Conservation (phyloP, 2,888 invertebrate species). For the Idaea aversata region DNA sequence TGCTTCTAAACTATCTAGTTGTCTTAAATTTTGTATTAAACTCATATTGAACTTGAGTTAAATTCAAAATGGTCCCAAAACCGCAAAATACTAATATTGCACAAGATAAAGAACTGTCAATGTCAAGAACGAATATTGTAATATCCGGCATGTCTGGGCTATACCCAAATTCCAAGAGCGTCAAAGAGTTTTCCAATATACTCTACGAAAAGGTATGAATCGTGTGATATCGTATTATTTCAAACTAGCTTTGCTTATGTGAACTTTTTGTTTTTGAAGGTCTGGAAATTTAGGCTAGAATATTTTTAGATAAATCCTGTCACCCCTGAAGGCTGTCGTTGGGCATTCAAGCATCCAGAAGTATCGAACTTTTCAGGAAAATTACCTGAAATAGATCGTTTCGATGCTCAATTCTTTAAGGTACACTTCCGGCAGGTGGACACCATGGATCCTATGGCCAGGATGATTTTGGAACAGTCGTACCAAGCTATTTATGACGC, state of each 20-base stretch:
- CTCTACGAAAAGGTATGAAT: slow-evolving; percentile 32
- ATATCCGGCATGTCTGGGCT: slow-evolving; percentile 45
- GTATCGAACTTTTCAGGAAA: slow-evolving; percentile 83
- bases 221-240: background rate
- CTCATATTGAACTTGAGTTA: too few relatives aligned
- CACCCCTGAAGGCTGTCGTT: slow-evolving; percentile 74
- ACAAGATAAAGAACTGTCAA: background rate
- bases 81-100: background rate
- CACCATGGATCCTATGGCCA: slow-evolving; percentile 74
- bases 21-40: too few relatives aligned
- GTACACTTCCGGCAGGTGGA: slow-evolving; percentile 82
- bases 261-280: too few relatives aligned
- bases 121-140: slow-evolving; percentile 8
- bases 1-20: too few relatives aligned
- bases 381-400: slow-evolving; percentile 79
- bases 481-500: slow-evolving; percentile 88
- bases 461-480: slow-evolving; percentile 85
- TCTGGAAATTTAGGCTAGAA: too few relatives aligned
- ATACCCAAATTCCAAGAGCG: slow-evolving; percentile 35
- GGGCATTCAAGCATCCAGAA: slow-evolving; percentile 51
- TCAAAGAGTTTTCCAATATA: slow-evolving; percentile 30
- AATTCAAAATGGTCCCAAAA: background rate
- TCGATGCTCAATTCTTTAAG: slow-evolving; percentile 86
- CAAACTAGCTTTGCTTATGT: background rate
- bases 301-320: slow-evolving; percentile 77